These are phyloP conservation scores for Basileuterus tristriatus DNA, from an alignment of 2,797 vertebrate genomes.

Conservation along the genomic window DNA sequence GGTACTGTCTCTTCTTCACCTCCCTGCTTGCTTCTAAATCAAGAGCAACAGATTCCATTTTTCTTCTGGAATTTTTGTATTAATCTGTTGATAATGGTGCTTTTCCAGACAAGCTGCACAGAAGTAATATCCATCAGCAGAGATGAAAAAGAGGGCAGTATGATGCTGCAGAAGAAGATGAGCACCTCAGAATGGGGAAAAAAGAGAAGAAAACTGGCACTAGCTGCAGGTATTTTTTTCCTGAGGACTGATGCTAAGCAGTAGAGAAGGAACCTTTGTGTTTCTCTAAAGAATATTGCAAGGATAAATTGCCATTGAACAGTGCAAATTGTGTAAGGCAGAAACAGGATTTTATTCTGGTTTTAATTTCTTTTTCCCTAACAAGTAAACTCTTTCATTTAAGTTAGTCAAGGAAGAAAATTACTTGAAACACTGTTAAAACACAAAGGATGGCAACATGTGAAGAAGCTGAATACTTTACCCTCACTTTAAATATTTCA, in stretches of 20 bases:
- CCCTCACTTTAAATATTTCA: background rate
- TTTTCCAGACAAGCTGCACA: background rate
- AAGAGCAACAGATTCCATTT: background rate
- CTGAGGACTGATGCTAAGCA: background rate
- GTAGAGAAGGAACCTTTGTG: background rate
- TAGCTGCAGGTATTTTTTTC: background rate
- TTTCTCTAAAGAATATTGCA: background rate
- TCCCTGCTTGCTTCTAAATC: background rate
- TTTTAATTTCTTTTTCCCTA: background rate
- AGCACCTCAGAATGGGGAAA: background rate
- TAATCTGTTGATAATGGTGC: background rate
- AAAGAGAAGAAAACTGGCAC: background rate
- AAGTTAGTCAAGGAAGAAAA: background rate
- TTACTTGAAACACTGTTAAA: background rate
- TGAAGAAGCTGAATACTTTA: background rate
- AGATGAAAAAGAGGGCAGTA: background rate
- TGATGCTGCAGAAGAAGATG: background rate
- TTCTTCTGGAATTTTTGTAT: background rate
- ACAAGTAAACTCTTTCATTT: background rate
- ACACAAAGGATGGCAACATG: background rate
- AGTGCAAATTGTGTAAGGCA: background rate
- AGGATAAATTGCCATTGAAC: background rate
- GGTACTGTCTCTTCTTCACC: background rate
- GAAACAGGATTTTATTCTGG: background rate
- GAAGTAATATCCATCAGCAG: background rate